Evolutionary conservation across 2,797 vertebrate species (phyloP), one percentile per base, ranked within the genome.

Genomic region (Eptatretus atami): DNA sequence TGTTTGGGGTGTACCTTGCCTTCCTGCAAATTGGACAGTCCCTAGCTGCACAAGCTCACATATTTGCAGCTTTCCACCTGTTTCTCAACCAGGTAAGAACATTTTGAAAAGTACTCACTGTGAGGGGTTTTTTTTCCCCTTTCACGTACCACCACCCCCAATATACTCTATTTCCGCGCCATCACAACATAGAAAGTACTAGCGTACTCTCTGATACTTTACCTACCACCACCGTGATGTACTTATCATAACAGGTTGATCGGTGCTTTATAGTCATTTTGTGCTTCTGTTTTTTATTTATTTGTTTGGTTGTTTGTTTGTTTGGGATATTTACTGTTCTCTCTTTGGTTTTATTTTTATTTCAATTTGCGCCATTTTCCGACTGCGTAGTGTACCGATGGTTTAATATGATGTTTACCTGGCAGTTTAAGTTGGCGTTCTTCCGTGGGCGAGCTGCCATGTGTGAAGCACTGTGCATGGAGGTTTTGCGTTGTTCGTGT

Each of bases 391-490:
- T 60, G 55, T 44, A 44, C 6, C 31, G 3, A 3, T 8, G 31
- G 31, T 44, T 5, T 44, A 44, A 44, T 8, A 44, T 44, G 31
- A 44, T 44, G 31, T 44, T 44, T 44, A 44, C 31, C 31, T 44
- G 31, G 57, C 15, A 61, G 57, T 61, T 61, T 24, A 61, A 61
- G 57, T n/a, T 61, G 3, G 81, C 81, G 1, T 81, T 96, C 72
- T 95, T 96, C 70, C 95, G 90, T 69, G 90, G 90, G 64, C 79
- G 84, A 1, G 86, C 90, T 68, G 87, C 80, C 53, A 77, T 93
- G 75, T 98, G 90, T 5, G 81, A 86, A 64, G 78, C 80, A 0
- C 78, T 98, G 69, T 96, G 92, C 77, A 88, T 84, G 1, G 88
- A 95, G 70, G 83, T 87, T 70, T 77, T 98, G 54, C 93, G 87